Conservation (phyloP, 1,140 invertebrate species). For the Bicyclus anynana region DNA sequence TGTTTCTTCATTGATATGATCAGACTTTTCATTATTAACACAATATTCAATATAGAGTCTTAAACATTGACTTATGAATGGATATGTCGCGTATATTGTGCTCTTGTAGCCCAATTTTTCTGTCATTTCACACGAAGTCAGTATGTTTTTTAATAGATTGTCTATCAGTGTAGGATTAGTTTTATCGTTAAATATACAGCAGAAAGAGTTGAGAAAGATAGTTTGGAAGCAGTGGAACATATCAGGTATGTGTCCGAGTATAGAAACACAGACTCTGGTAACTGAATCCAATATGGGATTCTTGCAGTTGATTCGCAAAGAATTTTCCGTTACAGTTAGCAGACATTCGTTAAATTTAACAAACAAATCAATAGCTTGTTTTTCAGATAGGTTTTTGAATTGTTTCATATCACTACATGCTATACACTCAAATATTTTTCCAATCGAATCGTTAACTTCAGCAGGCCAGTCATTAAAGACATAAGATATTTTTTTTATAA, state of each 20-base stretch:
- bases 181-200: conserved; percentile 40
- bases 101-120: conserved; percentile 46
- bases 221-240: conserved; percentile 52
- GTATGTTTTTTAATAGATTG: conserved; percentile 38
- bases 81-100: conserved; percentile 43
- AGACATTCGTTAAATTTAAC: conserved; percentile 52
- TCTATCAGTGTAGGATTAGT: conserved; percentile 29
- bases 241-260: conserved; percentile 38
- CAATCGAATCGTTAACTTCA: conserved; percentile 35
- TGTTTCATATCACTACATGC: conserved; percentile 30
- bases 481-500: conserved; percentile 51
- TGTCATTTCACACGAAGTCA: conserved; percentile 36
- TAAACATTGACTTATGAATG: conserved; percentile 49
- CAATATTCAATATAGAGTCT: conserved; percentile 46
- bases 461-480: conserved; percentile 38
- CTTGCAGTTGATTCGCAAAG: conserved; percentile 34
- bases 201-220: conserved; percentile 50
- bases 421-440: conserved; percentile 43
- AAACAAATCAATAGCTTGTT: conserved; percentile 42
- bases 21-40: conserved; percentile 10
- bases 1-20: not conserved
- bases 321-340: conserved; percentile 48
- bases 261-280: conserved; percentile 27
- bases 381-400: conserved; percentile 38
- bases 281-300: conserved; percentile 29